Evolutionary conservation across 2,797 vertebrate species (phyloP).

Genomic region (Chromis chromis): DNA sequence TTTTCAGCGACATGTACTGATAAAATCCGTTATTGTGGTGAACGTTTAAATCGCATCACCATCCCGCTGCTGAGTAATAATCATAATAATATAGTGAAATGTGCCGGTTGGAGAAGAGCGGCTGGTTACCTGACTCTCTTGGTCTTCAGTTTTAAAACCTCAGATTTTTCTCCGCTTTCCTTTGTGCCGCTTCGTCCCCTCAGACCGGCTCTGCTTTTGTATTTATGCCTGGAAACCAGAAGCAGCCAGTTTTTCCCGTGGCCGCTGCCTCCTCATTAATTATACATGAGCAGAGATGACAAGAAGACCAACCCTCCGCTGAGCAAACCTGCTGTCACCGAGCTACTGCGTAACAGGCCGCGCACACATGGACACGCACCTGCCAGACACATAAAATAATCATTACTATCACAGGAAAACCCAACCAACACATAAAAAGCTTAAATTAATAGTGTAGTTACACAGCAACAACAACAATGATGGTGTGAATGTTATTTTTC

Average conservation of each 20-base stretch:
- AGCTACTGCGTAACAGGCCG: neutral
- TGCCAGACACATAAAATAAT: neutral
- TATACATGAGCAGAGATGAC: conserved; percentile 80
- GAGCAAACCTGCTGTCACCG: conserved; percentile 24
- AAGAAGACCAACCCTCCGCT: conserved; percentile 58
- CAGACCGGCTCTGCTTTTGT: conserved; percentile 81
- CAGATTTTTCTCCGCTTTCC: conserved; percentile 59
- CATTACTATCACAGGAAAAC: neutral
- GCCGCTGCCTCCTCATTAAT: conserved; percentile 82
- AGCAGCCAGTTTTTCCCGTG: conserved; percentile 86
- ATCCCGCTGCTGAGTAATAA: neutral
- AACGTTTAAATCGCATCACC: conserved; percentile 20
- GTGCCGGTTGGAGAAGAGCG: neutral
- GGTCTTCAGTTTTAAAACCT: conserved; percentile 79
- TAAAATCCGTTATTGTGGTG: neutral
- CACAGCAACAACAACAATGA: too few species aligned
- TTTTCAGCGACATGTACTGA: conserved; percentile 11
- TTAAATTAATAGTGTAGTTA: neutral
- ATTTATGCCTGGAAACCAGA: conserved; percentile 88
- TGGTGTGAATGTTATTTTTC: neutral
- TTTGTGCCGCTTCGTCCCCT: conserved; percentile 76
- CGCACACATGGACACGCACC: neutral
- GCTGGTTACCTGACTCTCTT: conserved; percentile 84
- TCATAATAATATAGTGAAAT: neutral
- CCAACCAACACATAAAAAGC: neutral